Percentiles rank a stretch among this genome's conserved stretches.
Evolutionary conservation across 1,140 invertebrate genomes (phyloP).

Genomic region (Zaprionus kolodkinae): DNA sequence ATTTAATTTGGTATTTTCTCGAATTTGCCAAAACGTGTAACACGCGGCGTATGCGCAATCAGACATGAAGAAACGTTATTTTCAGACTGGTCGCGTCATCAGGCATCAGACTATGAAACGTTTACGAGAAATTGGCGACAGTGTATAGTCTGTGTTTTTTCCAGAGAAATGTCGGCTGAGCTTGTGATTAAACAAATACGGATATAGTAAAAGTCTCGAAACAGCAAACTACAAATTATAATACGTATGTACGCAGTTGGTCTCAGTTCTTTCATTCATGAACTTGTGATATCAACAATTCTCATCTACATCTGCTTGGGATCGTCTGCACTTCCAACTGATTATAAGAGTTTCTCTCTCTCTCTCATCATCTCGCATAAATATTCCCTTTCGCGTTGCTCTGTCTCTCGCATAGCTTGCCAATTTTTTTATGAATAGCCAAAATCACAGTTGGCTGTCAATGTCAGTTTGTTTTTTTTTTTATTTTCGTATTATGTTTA

Average conservation of each 20-base stretch:
- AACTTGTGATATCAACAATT: not conserved
- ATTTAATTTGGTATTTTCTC: slow-evolving; percentile 1
- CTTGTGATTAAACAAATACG: slow-evolving; percentile 2
- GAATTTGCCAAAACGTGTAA: slow-evolving; percentile 2
- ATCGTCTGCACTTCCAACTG: not conserved
- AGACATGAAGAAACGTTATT: slow-evolving; percentile 7
- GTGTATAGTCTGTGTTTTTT: not conserved
- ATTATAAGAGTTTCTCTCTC: not conserved
- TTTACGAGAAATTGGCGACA: slow-evolving; percentile 7
- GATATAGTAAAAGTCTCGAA: not conserved
- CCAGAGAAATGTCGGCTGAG: not conserved
- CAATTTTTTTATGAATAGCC: slow-evolving; percentile 38
- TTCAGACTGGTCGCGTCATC: not conserved
- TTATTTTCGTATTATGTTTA: slow-evolving; percentile 43
- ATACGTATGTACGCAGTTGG: not conserved
- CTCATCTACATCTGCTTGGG: not conserved
- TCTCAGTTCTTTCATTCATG: not conserved
- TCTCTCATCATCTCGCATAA: not conserved
- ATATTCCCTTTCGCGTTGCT: slow-evolving; percentile 15
- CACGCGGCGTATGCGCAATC: slow-evolving; percentile 25
- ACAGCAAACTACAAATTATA: not conserved
- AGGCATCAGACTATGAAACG: not conserved
- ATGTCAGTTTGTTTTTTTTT: slow-evolving; percentile 29
- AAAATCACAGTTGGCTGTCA: slow-evolving; percentile 60
- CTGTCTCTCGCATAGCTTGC: slow-evolving; percentile 5